Base-by-base conservation (phyloP, 2,888 invertebrate species). In the Agrenia bidenticulata region DNA sequence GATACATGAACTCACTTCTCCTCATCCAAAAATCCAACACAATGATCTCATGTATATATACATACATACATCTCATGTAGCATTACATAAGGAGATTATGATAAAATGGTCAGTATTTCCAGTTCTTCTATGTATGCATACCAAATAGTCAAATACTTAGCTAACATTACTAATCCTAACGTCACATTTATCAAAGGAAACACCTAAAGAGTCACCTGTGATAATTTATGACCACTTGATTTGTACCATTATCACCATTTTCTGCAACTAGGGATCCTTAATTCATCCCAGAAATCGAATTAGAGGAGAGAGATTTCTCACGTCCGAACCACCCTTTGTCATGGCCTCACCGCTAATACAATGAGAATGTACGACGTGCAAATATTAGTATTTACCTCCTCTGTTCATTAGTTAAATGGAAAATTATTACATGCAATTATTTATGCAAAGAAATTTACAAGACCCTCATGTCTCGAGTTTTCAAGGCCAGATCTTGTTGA, bases 131-230 rank as follows among this genome's bases (percentile, higher is more conserved):
- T 32, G 11, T 32, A 32, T 32, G 5, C 4, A 32, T 11, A 7
- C 4, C 32, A 32, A 32, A 4, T 32, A 32, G 45, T n/a, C 15
- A 45, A 45, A 15, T 19, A 5, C 15, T 19, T 45, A 15, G n/a
- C 19, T n/a, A 19, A 17, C 45, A 45, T 45, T 45, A 9, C n/a
- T 11, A 5, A 45, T 39, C 15, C 39, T 17, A 7, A 51, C 39
- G 32, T 61, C 63, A 67, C 67, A 67, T 67, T 63, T 55, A 67
- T 67, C 67, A 67, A 67, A 63, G 58, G 49, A 59, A 57, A 67
- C 60, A 63, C 63, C 51, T 51, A 13, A 17, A 24, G 19, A 23
- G 51, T 24, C 51, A 51, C 13, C 23, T 51, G 5, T 7, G 51
- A 41, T 37, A 23, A 57, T 57, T 57, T 57, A 57, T 57, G 7